Base-by-base conservation (phyloP, 2,113 vertebrate genomes). In the Embiotoca jacksoni region DNA sequence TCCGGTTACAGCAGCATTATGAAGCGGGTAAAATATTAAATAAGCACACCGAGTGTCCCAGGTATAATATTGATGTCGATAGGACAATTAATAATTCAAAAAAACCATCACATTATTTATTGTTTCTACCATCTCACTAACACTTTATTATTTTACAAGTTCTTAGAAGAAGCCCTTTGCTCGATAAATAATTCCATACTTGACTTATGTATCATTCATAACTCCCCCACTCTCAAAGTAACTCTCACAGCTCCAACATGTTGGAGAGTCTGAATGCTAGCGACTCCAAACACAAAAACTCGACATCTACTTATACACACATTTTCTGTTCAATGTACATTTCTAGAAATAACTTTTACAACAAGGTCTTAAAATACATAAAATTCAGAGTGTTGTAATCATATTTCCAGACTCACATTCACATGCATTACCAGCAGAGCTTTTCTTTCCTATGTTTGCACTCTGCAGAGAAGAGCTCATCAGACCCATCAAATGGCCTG, bases 101-200 rank as follows among this genome's bases (percentile, higher is more conserved):
- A 70, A 75, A 64, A 41, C 5, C 6, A 47, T 58, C 46, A 31
- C 53, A 67, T 56, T 67, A 47, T 32, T 56, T 58, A 52, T 35
- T 76, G 49, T 68, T n/a, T 33, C 56, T 55, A 11, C 16, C 46
- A 44, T 58, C 16, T 59, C 39, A 9, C 49, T 30, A 36, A 55
- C 6, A 44, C 47, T 55, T 77, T 77, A 77, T 77, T 82, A 77
- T 72, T 71, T 72, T 47, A 77, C 44, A 72, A 60, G 33, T 76
- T 76, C 54, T 46, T 30, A 49, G 67, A 76, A 82, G 52, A 52
- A 64, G 61, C 60, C 30, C 52, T 76, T 44, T 46, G 35, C 47
- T 13, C 62, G 6, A 71, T 60, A 41, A 67, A 77, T 77, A 56
- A 67, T 78, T 82, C 61, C 61, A 55, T 61, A 67, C 30, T 59